phyloP scores from a whole-genome alignment of 2,113 vertebrate species.

The Aptenodytes patagonicus region DNA sequence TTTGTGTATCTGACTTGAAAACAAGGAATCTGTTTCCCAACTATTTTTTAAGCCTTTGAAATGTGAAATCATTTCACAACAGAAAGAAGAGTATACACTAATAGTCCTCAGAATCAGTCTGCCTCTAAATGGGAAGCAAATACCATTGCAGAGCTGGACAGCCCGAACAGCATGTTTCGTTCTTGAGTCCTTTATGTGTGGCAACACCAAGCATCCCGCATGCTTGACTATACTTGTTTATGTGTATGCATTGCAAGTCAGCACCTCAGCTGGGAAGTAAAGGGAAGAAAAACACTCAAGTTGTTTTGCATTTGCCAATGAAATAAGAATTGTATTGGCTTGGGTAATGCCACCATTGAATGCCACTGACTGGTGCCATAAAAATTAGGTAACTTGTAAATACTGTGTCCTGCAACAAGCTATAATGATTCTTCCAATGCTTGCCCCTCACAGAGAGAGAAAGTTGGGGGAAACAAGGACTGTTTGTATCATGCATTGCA shows the following conservation, averaged over 20 bases:
- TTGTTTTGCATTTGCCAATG: neutral
- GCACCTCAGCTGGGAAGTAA: neutral
- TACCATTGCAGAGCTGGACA: neutral
- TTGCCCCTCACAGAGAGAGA: neutral
- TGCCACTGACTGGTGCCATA: neutral
- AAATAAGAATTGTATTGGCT: neutral
- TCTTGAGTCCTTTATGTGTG: neutral
- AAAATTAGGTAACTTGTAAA: neutral
- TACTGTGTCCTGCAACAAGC: neutral
- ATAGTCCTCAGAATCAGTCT: neutral
- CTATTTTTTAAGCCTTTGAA: neutral
- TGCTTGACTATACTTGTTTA: neutral
- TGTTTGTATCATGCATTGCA: neutral
- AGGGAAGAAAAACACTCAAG: neutral
- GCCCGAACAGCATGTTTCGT: rapidly evolving
- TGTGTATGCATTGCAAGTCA: rapidly evolving
- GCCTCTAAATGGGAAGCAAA: neutral
- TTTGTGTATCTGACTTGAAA: neutral
- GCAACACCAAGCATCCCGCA: rapidly evolving
- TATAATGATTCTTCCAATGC: neutral
- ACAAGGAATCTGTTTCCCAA: neutral
- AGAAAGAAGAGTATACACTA: neutral
- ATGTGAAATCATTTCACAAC: neutral
- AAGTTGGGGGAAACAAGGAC: neutral
- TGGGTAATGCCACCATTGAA: neutral